phyloP scores from a whole-genome alignment of 2,113 vertebrate species.

The Montifringilla adamsi region DNA sequence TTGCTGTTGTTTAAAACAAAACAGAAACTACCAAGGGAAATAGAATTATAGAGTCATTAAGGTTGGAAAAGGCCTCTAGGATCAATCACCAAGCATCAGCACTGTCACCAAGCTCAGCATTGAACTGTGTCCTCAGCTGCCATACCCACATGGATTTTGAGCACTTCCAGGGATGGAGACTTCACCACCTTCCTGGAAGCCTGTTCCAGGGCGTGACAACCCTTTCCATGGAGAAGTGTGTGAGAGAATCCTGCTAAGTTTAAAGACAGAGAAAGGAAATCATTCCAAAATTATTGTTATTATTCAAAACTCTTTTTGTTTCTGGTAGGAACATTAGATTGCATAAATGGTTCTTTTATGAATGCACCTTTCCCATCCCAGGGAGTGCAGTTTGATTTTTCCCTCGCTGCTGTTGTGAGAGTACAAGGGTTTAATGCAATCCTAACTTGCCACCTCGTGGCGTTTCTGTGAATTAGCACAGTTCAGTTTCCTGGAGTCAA shows the following conservation, averaged over 20 bases:
- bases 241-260: not conserved
- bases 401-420: accelerated
- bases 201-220: not conserved
- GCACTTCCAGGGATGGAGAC: not conserved
- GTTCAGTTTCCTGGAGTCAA: accelerated
- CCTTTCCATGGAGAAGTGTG: not conserved
- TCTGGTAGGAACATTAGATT: not conserved
- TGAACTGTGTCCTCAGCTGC: not conserved
- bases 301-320: not conserved
- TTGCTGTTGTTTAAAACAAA: not conserved
- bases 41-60: not conserved
- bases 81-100: not conserved
- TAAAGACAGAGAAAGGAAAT: not conserved
- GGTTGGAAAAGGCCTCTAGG: not conserved
- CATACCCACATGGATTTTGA: not conserved
- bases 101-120: no score
- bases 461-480: not conserved
- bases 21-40: not conserved
- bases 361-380: not conserved
- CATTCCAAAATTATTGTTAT: not conserved
- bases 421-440: accelerated
- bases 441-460: conserved; percentile 32
- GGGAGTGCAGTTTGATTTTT: not conserved
- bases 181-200: not conserved
- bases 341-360: not conserved